Base-by-base conservation (phyloP, 1,140 invertebrate species). In the Lethrus apterus region DNA sequence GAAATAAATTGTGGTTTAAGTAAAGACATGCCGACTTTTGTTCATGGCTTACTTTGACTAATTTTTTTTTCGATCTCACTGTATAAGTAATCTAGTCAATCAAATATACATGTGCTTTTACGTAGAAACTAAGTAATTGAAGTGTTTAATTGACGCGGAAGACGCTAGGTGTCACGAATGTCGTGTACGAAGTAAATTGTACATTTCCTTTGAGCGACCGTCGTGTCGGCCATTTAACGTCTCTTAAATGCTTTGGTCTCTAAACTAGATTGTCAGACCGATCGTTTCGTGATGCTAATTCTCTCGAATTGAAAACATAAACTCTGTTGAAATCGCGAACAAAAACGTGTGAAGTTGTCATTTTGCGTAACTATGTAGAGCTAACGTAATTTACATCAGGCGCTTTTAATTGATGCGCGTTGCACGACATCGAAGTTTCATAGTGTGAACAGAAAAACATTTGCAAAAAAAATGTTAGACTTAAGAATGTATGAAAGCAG, bases 151-250 rank as follows among this genome's bases (percentile, higher is more conserved):
- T 36, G 34, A 55, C 41, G 54, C 50, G 54, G 50, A 55, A 55
- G 54, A 52, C 29, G 17, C 23, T 14, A 47, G 50, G 48, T 51
- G 50, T 55, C 54, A 55, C 54, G 54, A 55, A 55, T 50, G 42
- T 48, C 54, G 54, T 55, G 54, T 55, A 34, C 46, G 20, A 21
- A 19, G 51, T 44, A 55, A 55, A 55, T 55, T 52, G 54, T 47
- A 48, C 47, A 50, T 52, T 55, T 55, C 54, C 54, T 52, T 33
- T 30, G 17, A 29, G 38, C 29, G 18, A 21, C 33, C 21, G 10
- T n/a, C 4, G 40, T 10, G 40, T 13, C 9, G 17, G 15, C n/a
- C 24, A 21, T 21, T 38, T 38, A 38, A 38, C 35, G 24, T 38
- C 35, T 38, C 24, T 19, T 21, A 38, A 18, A 21, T 38, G 14